phyloP scores from a whole-genome alignment of 2,113 vertebrate genomes.

The Vicugna pacos region DNA sequence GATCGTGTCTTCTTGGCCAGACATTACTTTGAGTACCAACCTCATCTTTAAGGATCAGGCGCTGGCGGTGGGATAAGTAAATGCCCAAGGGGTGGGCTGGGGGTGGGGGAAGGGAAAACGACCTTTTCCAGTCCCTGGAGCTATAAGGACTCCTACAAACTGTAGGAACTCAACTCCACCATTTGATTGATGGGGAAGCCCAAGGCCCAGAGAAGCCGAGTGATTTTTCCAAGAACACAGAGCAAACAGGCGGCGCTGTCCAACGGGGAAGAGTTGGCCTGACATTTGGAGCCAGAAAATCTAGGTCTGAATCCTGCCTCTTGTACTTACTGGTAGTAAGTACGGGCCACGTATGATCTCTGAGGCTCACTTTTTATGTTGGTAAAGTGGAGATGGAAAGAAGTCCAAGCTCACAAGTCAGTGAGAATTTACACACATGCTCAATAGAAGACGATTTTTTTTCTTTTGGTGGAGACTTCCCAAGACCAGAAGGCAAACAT shows the following conservation, averaged over 20 bases:
- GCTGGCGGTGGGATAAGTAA: slow-evolving; percentile 39
- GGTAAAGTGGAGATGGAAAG: neutral
- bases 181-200: slow-evolving; percentile 21
- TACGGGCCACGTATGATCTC: neutral
- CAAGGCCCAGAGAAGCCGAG: neutral
- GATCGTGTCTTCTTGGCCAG: slow-evolving; percentile 49
- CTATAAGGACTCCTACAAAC: neutral
- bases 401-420: neutral
- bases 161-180: neutral
- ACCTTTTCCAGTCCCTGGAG: slow-evolving; percentile 30
- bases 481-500: neutral
- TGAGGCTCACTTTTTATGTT: neutral
- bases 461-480: neutral
- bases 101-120: neutral
- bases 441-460: neutral
- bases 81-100: neutral
- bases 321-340: neutral
- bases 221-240: neutral
- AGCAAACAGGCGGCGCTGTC: neutral
- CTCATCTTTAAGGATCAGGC: slow-evolving; percentile 69
- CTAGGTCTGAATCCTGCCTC: neutral
- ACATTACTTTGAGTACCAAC: slow-evolving; percentile 65
- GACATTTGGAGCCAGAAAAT: neutral
- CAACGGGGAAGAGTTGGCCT: neutral
- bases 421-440: neutral